Conservation (phyloP, 1,140 invertebrate genomes). For the Wasmannia auropunctata region DNA sequence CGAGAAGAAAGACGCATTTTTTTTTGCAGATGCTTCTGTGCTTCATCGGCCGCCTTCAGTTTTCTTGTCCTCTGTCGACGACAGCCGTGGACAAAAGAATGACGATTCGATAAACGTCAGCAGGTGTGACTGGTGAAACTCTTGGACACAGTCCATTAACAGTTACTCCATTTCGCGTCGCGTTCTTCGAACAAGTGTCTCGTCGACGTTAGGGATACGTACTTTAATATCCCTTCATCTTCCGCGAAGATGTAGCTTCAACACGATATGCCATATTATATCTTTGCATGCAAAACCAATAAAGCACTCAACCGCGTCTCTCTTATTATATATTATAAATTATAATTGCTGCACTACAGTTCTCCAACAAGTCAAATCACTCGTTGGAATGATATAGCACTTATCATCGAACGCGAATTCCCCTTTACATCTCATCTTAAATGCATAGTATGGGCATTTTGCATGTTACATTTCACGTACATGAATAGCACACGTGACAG, state of each 20-base stretch:
- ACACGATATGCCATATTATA: neutral
- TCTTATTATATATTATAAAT: conserved; percentile 13
- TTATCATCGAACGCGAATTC: conserved; percentile 6
- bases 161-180: conserved; percentile 25
- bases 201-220: neutral
- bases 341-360: conserved; percentile 5
- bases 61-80: conserved; percentile 13
- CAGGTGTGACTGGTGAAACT: conserved; percentile 66
- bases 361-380: conserved; percentile 18
- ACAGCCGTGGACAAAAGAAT: conserved; percentile 38
- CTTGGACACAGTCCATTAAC: conserved; percentile 60
- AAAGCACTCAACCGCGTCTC: neutral
- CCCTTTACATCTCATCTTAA: conserved; percentile 40
- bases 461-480: conserved; percentile 8
- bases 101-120: conserved; percentile 46
- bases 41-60: conserved; percentile 36
- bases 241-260: neutral
- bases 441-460: conserved; percentile 27
- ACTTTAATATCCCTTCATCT: neutral
- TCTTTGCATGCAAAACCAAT: conserved; percentile 17
- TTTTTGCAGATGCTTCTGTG: conserved; percentile 26
- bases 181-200: neutral
- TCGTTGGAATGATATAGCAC: conserved; percentile 12
- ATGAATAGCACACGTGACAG: conserved; percentile 16
- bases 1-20: conserved; percentile 20